Evolutionary conservation across 1,140 invertebrate species (phyloP).

Genomic region (Metopolophium dirhodum): DNA sequence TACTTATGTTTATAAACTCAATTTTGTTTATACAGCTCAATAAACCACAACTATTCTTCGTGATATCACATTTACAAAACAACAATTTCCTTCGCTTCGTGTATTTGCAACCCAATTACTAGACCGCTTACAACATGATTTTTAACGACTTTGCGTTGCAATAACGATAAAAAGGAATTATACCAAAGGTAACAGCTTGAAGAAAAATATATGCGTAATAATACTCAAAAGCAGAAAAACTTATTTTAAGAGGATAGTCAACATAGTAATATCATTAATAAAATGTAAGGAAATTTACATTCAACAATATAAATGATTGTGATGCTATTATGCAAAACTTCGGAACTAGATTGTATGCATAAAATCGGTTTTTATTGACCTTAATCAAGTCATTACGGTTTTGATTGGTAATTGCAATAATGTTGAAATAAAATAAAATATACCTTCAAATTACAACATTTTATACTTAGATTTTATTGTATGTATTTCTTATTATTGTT

Average conservation of each 20-base stretch:
- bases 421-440: no score
- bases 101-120: conserved; percentile 47
- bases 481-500: no score
- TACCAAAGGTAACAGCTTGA: conserved; percentile 47
- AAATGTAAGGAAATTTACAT: not conserved
- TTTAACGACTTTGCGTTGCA: conserved; percentile 34
- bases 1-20: not conserved
- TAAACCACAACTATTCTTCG: not conserved
- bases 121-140: conserved; percentile 39
- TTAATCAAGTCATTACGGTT: no score
- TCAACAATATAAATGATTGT: not conserved
- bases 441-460: no score
- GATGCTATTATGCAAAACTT: not conserved
- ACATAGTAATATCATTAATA: conserved; percentile 26
- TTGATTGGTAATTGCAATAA: no score
- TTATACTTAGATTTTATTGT: no score
- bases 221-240: conserved; percentile 21
- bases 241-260: conserved; percentile 10
- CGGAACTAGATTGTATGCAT: no score
- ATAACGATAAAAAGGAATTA: conserved; percentile 44
- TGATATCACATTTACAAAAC: conserved; percentile 21
- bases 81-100: not conserved
- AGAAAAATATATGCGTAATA: conserved; percentile 26
- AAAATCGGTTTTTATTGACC: no score
- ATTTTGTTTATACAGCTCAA: not conserved